Evolutionary conservation across 30 jellyfish, hydroid and myxozoan genomes (phyloP), one percentile per base, ranked within the genome.

Genomic region (Aurelia sp.): DNA sequence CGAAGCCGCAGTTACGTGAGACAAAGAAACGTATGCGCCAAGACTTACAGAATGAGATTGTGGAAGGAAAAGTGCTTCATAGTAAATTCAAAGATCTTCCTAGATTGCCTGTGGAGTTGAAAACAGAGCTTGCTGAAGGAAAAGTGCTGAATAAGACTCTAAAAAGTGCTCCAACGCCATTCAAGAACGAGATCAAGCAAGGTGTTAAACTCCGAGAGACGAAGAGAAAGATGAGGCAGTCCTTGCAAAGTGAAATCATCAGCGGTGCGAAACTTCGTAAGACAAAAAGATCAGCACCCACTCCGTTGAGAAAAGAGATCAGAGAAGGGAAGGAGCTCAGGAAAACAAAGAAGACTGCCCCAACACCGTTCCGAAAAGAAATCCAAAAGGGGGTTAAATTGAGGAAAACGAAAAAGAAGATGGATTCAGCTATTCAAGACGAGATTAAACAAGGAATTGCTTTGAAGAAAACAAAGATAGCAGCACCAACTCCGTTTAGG

Each of bases 401-500:
- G 73, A 63, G 91, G 27, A 61, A 19, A 47, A 87, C 96, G 53
- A 87, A 87, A 74, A 75, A 76, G 87, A 76, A 33, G 81, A 70
- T 87, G 2, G 82, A 68, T 44, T 4, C 59, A 65, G 74, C 51
- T 7, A 18, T 87, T 48, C 90, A 79, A 18, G 63, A 48, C 4
- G 97, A 78, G 78, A 88, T 88, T 0, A 27, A 72, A 47, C 52
- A 55, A 19, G 90, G 90, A 4, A 59, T 6, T 51, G 71, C 20
- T 35, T 19, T 88, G 72, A 68, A 72, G 24, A 57, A 82, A 51
- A 93, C 97, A n/a, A 74, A 67, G 75, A 31, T 17, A 65, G 44
- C 82, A 31, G 84, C 90, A 62, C 95, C 91, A 63, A 92, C 98
- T 35, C 98, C 98, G 38, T 68, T 92, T 59, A 81, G 84, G 72